phyloP scores from a whole-genome alignment of 2,113 vertebrate genomes.

The Labeo rohita region DNA sequence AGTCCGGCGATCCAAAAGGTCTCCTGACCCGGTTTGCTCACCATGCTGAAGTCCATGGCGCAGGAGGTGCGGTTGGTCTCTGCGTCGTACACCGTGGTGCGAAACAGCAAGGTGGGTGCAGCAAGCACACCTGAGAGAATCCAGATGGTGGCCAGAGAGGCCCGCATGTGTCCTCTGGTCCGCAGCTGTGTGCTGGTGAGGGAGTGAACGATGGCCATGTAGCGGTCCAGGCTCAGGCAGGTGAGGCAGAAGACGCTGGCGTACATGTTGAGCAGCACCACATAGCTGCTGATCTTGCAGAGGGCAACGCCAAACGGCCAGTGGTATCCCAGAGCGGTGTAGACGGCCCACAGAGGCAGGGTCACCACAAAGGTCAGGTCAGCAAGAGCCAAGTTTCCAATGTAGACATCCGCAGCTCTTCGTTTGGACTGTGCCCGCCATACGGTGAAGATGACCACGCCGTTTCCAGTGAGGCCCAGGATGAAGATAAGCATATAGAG shows the following conservation, averaged over 20 bases:
- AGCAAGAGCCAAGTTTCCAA: constrained; percentile 84
- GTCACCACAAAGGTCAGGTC: constrained; percentile 87
- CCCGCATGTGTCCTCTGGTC: constrained; percentile 69
- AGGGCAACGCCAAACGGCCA: constrained; percentile 84
- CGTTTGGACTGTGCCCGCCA: constrained; percentile 78
- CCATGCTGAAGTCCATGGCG: constrained; percentile 80
- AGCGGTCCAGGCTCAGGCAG: constrained; percentile 86
- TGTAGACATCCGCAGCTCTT: constrained; percentile 81
- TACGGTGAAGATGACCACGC: constrained; percentile 84
- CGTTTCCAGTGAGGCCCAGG: constrained; percentile 84
- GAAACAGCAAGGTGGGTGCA: constrained; percentile 80
- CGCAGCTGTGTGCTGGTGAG: constrained; percentile 77
- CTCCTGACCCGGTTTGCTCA: constrained; percentile 60
- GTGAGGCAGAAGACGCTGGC: constrained; percentile 88
- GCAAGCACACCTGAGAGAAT: constrained; percentile 77
- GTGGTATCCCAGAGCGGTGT: constrained; percentile 84
- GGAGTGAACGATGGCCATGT: constrained; percentile 84
- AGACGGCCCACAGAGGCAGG: constrained; percentile 85
- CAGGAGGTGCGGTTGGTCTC: constrained; percentile 75
- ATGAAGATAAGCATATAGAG: constrained; percentile 89
- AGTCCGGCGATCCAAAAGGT: constrained; percentile 78
- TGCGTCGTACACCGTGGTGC: constrained; percentile 66
- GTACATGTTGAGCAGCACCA: constrained; percentile 86
- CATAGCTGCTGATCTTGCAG: constrained; percentile 85
- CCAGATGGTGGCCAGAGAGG: constrained; percentile 76